Evolutionary conservation across 2,113 vertebrate genomes (phyloP).

Genomic region (Nerophis lumbriciformis): DNA sequence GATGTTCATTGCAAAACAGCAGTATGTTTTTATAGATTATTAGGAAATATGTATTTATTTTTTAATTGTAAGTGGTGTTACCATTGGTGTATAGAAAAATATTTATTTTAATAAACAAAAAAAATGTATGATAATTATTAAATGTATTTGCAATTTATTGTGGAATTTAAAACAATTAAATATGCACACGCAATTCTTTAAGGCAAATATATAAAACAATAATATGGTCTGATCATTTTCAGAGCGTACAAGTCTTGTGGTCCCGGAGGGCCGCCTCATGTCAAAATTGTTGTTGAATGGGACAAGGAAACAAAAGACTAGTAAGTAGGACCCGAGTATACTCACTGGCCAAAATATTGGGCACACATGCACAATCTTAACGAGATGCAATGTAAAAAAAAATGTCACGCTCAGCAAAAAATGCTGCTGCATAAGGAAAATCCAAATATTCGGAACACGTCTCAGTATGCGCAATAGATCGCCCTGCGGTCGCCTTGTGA

Average conservation of each 20-base stretch:
- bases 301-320: slow-evolving; percentile 98
- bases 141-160: neutral
- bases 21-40: too few relatives aligned
- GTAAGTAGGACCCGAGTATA: slow-evolving; percentile 72
- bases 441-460: too few relatives aligned
- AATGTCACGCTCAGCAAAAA: too few relatives aligned
- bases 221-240: slow-evolving; percentile 2
- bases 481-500: neutral
- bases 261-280: slow-evolving; percentile 90
- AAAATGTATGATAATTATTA: neutral
- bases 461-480: too few relatives aligned
- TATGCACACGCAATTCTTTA: neutral
- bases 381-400: too few relatives aligned
- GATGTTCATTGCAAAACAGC: too few relatives aligned
- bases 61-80: neutral
- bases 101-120: too few relatives aligned
- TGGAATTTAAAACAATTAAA: too few relatives aligned
- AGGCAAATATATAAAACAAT: neutral
- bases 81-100: neutral
- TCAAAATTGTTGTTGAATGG: slow-evolving; percentile 97
- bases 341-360: neutral
- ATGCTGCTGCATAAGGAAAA: too few relatives aligned
- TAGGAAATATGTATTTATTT: neutral
- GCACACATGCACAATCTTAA: too few relatives aligned
- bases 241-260: slow-evolving; percentile 92